phyloP scores from a whole-genome alignment of 2,113 vertebrate species.

The Lonchura striata region DNA sequence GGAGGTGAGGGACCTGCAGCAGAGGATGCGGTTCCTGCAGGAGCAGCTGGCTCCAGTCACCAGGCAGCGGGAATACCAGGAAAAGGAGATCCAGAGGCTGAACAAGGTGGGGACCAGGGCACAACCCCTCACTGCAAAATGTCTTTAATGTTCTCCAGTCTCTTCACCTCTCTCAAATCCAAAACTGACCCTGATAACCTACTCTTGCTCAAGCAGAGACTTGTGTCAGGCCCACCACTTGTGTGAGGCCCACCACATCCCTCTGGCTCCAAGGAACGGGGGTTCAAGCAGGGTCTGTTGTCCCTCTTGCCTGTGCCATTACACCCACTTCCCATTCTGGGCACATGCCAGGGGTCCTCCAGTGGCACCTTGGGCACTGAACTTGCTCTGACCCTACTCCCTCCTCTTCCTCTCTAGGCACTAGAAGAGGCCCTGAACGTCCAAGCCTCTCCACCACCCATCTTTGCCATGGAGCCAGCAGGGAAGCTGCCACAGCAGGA shows the following conservation, averaged over 20 bases:
- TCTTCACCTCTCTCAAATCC: not conserved
- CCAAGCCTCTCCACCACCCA: conserved; percentile 80
- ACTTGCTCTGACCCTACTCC: not conserved
- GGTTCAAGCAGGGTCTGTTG: not conserved
- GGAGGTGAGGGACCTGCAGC: conserved; percentile 88
- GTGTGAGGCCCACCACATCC: not conserved
- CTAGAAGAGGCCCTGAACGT: conserved; percentile 91
- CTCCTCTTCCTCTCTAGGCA: conserved; percentile 72
- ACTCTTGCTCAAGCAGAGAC: not conserved
- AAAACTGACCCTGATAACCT: not conserved
- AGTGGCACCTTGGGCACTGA: not conserved
- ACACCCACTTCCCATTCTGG: fast-evolving
- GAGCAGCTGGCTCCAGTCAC: conserved; percentile 90
- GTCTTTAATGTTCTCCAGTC: not conserved
- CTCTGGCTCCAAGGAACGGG: not conserved
- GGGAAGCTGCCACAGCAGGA: conserved; percentile 85
- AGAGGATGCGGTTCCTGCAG: conserved; percentile 90
- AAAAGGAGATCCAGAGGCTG: conserved; percentile 94
- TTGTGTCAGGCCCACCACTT: not conserved
- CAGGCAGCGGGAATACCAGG: conserved; percentile 93
- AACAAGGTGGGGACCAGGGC: conserved; percentile 79
- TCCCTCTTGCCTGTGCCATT: not conserved
- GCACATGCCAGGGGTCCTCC: fast-evolving
- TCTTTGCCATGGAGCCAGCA: conserved; percentile 73
- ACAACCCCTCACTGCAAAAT: not conserved